Evolutionary conservation across 2,797 vertebrate genomes (phyloP).

Genomic region (Sebastes itinus): DNA sequence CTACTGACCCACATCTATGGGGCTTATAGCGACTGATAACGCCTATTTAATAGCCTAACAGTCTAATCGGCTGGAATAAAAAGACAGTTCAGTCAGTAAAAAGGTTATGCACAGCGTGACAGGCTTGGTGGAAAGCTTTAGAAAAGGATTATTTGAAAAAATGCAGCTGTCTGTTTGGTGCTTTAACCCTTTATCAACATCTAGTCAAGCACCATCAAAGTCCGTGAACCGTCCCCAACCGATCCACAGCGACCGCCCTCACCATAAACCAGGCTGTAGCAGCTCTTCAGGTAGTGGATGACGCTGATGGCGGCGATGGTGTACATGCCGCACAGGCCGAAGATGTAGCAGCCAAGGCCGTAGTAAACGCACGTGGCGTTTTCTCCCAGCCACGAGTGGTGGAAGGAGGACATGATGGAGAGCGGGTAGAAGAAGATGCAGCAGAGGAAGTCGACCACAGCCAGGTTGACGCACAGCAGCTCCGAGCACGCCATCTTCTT

Average conservation of each 20-base stretch:
- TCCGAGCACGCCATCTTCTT: slow-evolving; percentile 71
- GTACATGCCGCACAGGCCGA: slow-evolving; percentile 79
- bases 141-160: neutral
- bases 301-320: slow-evolving; percentile 78
- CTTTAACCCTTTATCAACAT: neutral
- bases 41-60: no score
- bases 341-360: slow-evolving; percentile 76
- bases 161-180: neutral
- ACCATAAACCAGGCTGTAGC: slow-evolving; percentile 66
- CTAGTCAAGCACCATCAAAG: neutral
- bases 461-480: slow-evolving; percentile 80
- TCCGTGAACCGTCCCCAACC: neutral
- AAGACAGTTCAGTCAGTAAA: neutral
- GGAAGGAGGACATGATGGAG: slow-evolving; percentile 77
- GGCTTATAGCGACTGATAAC: no score
- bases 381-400: slow-evolving; percentile 72
- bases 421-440: slow-evolving; percentile 80
- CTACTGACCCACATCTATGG: no score
- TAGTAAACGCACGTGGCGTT: slow-evolving; percentile 73
- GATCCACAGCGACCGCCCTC: neutral
- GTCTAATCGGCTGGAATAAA: no score
- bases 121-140: neutral
- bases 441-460: slow-evolving; percentile 75
- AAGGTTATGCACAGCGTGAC: neutral
- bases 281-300: slow-evolving; percentile 76